Evolutionary conservation across 2,113 vertebrate species (phyloP).

Genomic region (Mustela nigripes): DNA sequence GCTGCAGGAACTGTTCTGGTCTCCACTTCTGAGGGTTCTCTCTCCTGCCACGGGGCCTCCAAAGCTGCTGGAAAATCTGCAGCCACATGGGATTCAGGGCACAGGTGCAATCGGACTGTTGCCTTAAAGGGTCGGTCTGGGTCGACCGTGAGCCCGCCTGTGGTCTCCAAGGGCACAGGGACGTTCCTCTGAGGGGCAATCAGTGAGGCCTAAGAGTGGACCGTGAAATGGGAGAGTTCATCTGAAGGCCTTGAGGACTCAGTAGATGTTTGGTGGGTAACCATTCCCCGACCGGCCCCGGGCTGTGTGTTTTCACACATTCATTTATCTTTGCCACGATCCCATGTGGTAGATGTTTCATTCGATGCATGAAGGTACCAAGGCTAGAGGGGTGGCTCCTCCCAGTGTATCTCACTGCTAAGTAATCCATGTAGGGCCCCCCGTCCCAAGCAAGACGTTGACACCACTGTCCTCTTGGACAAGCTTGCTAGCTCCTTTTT

Average conservation of each 20-base stretch:
- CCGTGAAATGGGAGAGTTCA: not conserved
- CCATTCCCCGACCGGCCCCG: not conserved
- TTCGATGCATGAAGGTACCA: not conserved
- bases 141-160: not conserved
- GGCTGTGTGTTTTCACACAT: not conserved
- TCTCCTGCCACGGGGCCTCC: not conserved
- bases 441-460: not conserved
- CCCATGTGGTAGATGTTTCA: not conserved
- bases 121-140: not conserved
- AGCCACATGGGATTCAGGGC: too few species aligned
- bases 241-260: not conserved
- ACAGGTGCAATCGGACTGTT: not conserved
- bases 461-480: not conserved
- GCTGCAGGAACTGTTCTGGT: not conserved
- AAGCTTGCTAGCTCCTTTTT: not conserved
- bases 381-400: not conserved
- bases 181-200: not conserved
- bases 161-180: not conserved
- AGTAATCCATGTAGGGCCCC: not conserved
- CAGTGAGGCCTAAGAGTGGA: not conserved
- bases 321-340: not conserved
- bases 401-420: not conserved
- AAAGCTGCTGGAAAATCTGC: not conserved
- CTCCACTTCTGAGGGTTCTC: not conserved
- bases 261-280: not conserved